Conservation (phyloP, 2,797 vertebrate genomes). For the Harpagifer antarcticus region DNA sequence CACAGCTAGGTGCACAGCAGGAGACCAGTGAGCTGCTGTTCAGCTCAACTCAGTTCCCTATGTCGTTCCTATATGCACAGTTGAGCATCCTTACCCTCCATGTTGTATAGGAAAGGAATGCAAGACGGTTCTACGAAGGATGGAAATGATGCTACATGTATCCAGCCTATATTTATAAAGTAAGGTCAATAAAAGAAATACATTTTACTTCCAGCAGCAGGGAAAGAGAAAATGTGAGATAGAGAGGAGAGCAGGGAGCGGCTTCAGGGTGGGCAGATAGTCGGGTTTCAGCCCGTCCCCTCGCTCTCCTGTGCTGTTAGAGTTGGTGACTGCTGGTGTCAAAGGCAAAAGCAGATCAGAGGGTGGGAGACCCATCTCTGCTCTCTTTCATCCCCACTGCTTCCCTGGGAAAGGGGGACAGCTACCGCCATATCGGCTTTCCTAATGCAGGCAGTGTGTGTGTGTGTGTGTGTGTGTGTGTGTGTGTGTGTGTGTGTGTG, state of each 20-base stretch:
- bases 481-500: slow-evolving; percentile 1
- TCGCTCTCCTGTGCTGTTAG: slow-evolving; percentile 49
- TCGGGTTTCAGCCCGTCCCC: slow-evolving; percentile 34
- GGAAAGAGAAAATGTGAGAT: slow-evolving; percentile 17
- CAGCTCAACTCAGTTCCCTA: slow-evolving; percentile 24
- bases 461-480: neutral
- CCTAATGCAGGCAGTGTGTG: slow-evolving; percentile 21
- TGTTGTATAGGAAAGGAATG: slow-evolving; percentile 5
- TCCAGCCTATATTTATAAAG: slow-evolving; percentile 47
- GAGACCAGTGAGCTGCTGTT: slow-evolving; percentile 45
- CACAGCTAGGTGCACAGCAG: slow-evolving; percentile 25
- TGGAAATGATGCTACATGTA: slow-evolving; percentile 7
- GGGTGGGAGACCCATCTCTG: slow-evolving; percentile 57
- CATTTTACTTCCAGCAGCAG: slow-evolving; percentile 29
- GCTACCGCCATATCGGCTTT: slow-evolving; percentile 61
- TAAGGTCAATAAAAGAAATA: slow-evolving; percentile 58
- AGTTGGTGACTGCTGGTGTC: slow-evolving; percentile 66
- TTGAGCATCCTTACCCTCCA: slow-evolving; percentile 30
- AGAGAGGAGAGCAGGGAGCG: slow-evolving; percentile 25
- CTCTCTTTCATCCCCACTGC: slow-evolving; percentile 65
- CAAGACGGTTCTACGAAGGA: slow-evolving; percentile 12
- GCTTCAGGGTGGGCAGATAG: slow-evolving; percentile 31
- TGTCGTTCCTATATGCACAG: slow-evolving; percentile 53
- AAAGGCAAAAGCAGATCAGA: slow-evolving; percentile 71
- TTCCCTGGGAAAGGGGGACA: slow-evolving; percentile 54